Percentiles rank a stretch among this genome's conserved stretches.
These are phyloP conservation scores for Polyploca ridens DNA, from an alignment of 2,888 invertebrate genomes.

Conservation along the genomic window DNA sequence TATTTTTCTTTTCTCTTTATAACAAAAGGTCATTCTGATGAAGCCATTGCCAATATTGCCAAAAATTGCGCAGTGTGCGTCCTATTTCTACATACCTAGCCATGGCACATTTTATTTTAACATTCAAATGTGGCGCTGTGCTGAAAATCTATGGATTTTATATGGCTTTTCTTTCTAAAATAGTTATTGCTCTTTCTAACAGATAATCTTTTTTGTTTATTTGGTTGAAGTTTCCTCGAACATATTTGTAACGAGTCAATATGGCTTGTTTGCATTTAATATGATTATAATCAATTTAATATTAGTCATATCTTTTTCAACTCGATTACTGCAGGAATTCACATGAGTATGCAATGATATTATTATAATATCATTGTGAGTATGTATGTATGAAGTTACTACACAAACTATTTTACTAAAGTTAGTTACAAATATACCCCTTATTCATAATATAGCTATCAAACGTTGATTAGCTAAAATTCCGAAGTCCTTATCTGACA, in stretches of 20 bases:
- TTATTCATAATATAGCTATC: no score
- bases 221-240: background rate
- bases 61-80: constrained; percentile 11
- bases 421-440: no score
- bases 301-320: no score
- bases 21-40: constrained; percentile 31
- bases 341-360: no score
- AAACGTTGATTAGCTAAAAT: no score
- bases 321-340: no score
- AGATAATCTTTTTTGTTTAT: background rate
- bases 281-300: no score
- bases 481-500: no score
- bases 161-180: background rate
- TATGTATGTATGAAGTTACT: no score
- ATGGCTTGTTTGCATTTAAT: background rate
- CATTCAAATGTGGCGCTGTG: constrained; percentile 5
- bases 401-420: no score
- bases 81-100: constrained; percentile 6
- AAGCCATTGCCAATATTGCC: constrained; percentile 25
- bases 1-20: constrained; percentile 26
- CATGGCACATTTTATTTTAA: constrained; percentile 1
- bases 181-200: background rate
- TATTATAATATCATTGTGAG: no score
- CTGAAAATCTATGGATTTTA: constrained; percentile 5
- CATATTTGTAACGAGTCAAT: no score